Conservation (phyloP, 2,888 invertebrate genomes). For the Hofmannophila pseudospretella region DNA sequence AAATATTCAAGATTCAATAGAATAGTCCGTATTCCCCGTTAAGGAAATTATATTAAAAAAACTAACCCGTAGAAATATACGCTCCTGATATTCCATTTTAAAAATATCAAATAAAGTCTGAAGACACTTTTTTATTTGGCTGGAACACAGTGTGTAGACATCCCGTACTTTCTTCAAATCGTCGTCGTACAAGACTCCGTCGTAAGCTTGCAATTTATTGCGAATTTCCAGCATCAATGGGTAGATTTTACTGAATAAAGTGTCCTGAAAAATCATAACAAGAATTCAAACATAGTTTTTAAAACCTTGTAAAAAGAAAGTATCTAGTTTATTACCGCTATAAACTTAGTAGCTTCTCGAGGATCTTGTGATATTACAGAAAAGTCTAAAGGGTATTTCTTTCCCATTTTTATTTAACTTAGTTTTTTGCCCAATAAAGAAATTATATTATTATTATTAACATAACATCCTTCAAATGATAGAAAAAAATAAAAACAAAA, state of each 20-base stretch:
- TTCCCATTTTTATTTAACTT: slow-evolving; percentile 12
- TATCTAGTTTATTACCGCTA: slow-evolving; percentile 45
- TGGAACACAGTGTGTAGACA: slow-evolving; percentile 52
- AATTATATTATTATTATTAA: too few relatives aligned
- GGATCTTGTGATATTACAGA: slow-evolving; percentile 29
- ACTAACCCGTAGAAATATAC: slow-evolving; percentile 42
- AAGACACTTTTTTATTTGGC: slow-evolving; percentile 62
- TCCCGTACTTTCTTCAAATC: slow-evolving; percentile 35
- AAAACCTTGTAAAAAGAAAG: too few relatives aligned
- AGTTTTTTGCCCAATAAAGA: too few relatives aligned
- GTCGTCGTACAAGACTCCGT: slow-evolving; percentile 21
- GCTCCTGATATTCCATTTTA: slow-evolving; percentile 44
- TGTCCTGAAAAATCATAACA: slow-evolving; percentile 27
- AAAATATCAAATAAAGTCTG: slow-evolving; percentile 54
- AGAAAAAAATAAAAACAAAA: too few relatives aligned
- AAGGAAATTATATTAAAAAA: too few relatives aligned
- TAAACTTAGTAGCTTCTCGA: slow-evolving; percentile 36
- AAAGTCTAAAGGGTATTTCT: slow-evolving; percentile 15
- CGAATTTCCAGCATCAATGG: slow-evolving; percentile 43
- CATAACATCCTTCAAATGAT: too few relatives aligned
- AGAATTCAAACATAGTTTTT: too few relatives aligned
- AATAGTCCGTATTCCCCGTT: too few relatives aligned
- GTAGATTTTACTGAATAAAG: slow-evolving; percentile 40
- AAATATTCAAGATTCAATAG: too few relatives aligned
- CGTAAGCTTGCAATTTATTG: slow-evolving; percentile 27